These are phyloP conservation scores for Boulengeromyrus knoepffleri DNA, from an alignment of 2,113 vertebrate genomes.

Conservation along the genomic window DNA sequence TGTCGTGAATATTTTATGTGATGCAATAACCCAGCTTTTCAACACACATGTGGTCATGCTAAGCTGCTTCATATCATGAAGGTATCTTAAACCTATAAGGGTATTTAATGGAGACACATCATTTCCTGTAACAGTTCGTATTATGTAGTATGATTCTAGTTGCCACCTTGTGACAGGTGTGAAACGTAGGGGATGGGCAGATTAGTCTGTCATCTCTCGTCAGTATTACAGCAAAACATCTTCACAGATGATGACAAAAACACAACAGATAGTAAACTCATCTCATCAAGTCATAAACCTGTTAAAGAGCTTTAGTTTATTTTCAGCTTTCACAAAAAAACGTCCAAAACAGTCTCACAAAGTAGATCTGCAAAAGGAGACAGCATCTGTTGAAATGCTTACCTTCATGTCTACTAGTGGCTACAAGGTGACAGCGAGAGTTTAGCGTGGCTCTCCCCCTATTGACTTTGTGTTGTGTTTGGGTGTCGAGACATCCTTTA, in stretches of 20 bases:
- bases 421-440: background rate
- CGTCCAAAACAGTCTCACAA: background rate
- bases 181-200: background rate
- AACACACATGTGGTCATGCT: background rate
- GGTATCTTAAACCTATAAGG: background rate
- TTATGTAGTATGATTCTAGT: background rate
- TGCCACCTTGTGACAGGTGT: background rate
- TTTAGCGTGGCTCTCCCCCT: background rate
- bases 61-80: background rate
- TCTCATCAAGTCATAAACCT: background rate
- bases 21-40: background rate
- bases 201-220: background rate
- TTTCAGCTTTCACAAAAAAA: background rate
- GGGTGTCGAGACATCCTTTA: background rate
- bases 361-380: background rate
- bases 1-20: background rate
- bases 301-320: background rate
- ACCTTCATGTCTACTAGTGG: background rate
- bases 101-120: background rate
- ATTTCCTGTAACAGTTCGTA: background rate
- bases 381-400: background rate
- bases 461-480: background rate
- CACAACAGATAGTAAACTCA: background rate
- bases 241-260: slow-evolving; percentile 2
- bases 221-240: background rate